Evolutionary conservation across 1,140 invertebrate species (phyloP), one percentile per base, ranked within the genome.

Genomic region (Bombus impatiens): DNA sequence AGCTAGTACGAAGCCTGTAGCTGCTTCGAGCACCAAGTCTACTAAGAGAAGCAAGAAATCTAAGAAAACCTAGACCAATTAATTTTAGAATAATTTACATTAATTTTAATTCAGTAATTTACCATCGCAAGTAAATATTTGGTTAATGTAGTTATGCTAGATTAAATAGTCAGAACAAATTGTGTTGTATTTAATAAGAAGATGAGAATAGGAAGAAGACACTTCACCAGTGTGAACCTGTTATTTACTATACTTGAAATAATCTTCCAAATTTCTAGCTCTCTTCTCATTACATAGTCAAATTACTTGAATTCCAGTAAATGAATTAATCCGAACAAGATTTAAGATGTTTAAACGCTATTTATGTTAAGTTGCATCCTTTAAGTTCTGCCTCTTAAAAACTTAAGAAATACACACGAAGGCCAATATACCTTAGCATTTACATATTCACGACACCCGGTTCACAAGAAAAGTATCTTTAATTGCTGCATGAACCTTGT

Each of bases 401-500:
- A 32, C 40, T 6, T 10, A 18, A 62, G 37, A 78, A 42, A 28
- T 62, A 80, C 62, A 22, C 5, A n/a, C 57, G 37, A 42, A n/a
- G 32, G 25, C 15, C 22, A 9, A 3, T 15, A 37, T 70, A 42
- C 78, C 28, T 47, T 47, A 32, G 32, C 32, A 37, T 67, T 53
- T 25, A 12, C 44, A 15, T 62, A 65, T 42, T 28, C 53, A 18
- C 75, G 25, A 35, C 25, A 59, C 35, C 12, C 13, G 10, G 47
- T 18, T 28, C 15, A 40, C 32, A 35, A 79, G 59, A 78, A 62
- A 78, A 80, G 3, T 47, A 28, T 70, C 65, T 80, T 67, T 80
- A 80, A 80, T 80, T 80, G 47, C 78, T 44, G 78, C 35, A 37
- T 80, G 65, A 80, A 80, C 78, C 78, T 40, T 80, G 78, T 70